Percentiles rank a stretch among this genome's conserved stretches.
These are phyloP conservation scores for Melanotus villosus DNA, from an alignment of 2,888 invertebrate species.

Conservation along the genomic window DNA sequence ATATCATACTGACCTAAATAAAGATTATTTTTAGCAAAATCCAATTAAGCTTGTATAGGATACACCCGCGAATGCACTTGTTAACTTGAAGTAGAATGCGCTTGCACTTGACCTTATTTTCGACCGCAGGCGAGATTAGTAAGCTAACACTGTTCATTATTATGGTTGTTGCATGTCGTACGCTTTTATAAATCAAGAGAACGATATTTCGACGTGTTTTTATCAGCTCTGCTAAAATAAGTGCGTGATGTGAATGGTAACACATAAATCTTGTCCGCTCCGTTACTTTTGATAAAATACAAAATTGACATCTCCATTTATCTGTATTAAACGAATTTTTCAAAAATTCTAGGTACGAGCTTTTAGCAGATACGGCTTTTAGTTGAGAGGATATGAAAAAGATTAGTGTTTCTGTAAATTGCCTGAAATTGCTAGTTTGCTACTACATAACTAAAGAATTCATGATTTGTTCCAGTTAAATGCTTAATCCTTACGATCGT, in stretches of 20 bases:
- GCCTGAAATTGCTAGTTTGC: too few relatives aligned
- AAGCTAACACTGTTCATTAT: slow-evolving; percentile 21
- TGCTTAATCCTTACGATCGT: too few relatives aligned
- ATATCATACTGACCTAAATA: slow-evolving; percentile 22
- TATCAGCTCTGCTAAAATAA: slow-evolving; percentile 8
- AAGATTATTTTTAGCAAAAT: slow-evolving; percentile 35
- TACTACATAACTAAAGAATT: too few relatives aligned
- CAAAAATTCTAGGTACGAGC: too few relatives aligned
- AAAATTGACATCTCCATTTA: neutral
- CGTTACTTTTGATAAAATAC: neutral
- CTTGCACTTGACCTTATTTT: slow-evolving; percentile 34
- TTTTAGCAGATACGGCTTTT: too few relatives aligned
- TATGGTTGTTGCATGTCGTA: slow-evolving; percentile 21
- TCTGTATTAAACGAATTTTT: neutral
- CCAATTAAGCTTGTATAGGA: slow-evolving; percentile 28
- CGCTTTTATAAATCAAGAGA: slow-evolving; percentile 15
- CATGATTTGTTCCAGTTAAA: too few relatives aligned
- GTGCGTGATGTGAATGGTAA: slow-evolving; percentile 12
- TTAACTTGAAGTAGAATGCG: slow-evolving; percentile 25
- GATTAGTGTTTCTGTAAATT: too few relatives aligned
- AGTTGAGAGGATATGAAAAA: too few relatives aligned
- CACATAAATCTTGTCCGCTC: slow-evolving; percentile 3
- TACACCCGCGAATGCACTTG: slow-evolving; percentile 24
- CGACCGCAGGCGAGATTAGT: slow-evolving; percentile 14
- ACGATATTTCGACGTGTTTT: slow-evolving; percentile 8